Evolutionary conservation across 2,888 invertebrate species (phyloP).

Genomic region (Andrena minutula): DNA sequence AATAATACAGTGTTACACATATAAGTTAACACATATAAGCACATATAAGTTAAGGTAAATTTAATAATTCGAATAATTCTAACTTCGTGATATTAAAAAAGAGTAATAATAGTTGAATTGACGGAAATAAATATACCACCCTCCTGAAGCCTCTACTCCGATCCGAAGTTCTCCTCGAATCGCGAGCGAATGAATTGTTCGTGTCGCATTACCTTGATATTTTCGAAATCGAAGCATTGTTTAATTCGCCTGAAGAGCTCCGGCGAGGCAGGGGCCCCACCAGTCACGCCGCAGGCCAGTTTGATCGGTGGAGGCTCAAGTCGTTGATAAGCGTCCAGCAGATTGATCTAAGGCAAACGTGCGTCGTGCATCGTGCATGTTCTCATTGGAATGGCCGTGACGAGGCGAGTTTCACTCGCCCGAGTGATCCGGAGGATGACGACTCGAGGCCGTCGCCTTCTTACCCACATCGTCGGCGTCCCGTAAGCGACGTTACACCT

Average conservation of each 20-base stretch:
- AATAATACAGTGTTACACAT: too few species aligned
- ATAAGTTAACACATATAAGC: too few species aligned
- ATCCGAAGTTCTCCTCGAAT: background rate
- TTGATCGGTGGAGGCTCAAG: conserved; percentile 85
- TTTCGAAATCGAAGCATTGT: conserved; percentile 84
- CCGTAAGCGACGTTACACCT: conserved; percentile 91
- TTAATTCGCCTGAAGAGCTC: conserved; percentile 86
- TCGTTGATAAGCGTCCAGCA: conserved; percentile 87
- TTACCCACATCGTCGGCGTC: conserved; percentile 93
- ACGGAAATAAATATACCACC: too few species aligned
- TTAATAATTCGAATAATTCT: too few species aligned
- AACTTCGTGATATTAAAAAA: too few species aligned
- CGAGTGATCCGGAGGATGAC: background rate
- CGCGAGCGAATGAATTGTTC: background rate
- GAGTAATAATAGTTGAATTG: too few species aligned
- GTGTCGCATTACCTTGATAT: conserved; percentile 56
- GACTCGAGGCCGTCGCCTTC: conserved; percentile 43
- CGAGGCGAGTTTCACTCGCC: conserved; percentile 1
- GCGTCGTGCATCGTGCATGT: too few species aligned
- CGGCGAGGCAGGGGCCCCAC: conserved; percentile 91
- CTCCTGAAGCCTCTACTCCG: background rate
- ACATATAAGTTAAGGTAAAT: too few species aligned
- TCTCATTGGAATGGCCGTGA: background rate
- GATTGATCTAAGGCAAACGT: conserved; percentile 87
- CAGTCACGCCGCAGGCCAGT: conserved; percentile 88